Percentiles rank a stretch among this genome's conserved stretches.
Conservation (phyloP, 2,113 vertebrate species). For the Tautogolabrus adspersus region DNA sequence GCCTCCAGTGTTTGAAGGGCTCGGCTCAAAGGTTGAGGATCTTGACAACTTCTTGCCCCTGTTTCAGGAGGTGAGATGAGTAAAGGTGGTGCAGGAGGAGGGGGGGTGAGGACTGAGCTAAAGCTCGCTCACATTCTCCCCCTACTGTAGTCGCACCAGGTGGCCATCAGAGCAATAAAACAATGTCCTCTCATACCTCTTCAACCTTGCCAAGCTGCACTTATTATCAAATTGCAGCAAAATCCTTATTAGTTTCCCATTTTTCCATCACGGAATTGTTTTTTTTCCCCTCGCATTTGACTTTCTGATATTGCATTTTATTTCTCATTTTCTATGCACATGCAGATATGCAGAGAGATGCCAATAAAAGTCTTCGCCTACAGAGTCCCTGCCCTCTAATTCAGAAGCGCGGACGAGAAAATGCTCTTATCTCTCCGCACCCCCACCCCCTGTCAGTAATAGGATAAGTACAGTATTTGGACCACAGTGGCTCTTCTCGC, state of each 20-base stretch:
- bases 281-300: conserved; percentile 37
- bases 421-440: conserved; percentile 78
- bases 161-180: conserved; percentile 53
- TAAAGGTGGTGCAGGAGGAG: conserved; percentile 36
- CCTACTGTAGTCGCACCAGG: conserved; percentile 56
- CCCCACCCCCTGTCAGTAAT: conserved; percentile 77
- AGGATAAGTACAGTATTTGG: conserved; percentile 85
- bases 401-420: conserved; percentile 75
- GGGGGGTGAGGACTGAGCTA: conserved; percentile 37
- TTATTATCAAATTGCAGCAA: conserved; percentile 43
- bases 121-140: conserved; percentile 39
- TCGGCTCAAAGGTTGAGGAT: conserved; percentile 96
- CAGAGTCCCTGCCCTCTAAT: conserved; percentile 78
- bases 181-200: conserved; percentile 45
- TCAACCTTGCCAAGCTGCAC: conserved; percentile 34
- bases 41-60: conserved; percentile 96
- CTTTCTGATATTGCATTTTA: conserved; percentile 74
- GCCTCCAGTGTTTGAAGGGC: conserved; percentile 94
- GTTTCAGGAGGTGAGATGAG: conserved; percentile 79
- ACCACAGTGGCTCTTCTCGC: conserved; percentile 80
- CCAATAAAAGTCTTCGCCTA: conserved; percentile 78
- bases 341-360: conserved; percentile 75
- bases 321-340: conserved; percentile 74
- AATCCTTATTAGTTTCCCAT: conserved; percentile 66
- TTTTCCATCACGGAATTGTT: conserved; percentile 58